Evolutionary conservation across 2,113 vertebrate genomes (phyloP), one percentile per base, ranked within the genome.

Genomic region (Alouatta palliata): DNA sequence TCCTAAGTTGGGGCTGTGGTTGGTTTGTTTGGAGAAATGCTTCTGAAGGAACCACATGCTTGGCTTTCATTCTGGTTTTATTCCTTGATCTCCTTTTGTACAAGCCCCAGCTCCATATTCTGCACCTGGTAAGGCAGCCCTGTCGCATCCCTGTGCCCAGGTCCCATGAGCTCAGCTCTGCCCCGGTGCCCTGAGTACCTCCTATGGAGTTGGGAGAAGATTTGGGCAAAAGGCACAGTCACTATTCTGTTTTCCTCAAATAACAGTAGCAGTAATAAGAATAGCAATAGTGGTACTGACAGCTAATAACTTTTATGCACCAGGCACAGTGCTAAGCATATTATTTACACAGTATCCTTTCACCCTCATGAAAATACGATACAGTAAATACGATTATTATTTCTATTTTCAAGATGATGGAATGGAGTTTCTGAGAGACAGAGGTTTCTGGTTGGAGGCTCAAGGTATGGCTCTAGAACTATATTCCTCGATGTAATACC

Each of bases 401-500:
- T 58, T 82, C 64, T 66, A 11, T 82, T 70, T 49, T 47, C 37
- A 14, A 88, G 49, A 56, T 52, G 17, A 25, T 4, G 16, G 35
- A 30, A 43, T 27, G 43, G 58, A 64, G 54, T 91, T 58, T 40
- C 32, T 81, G 79, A 30, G 79, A 37, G 0, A 3, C 0, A 0
- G 35, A 12, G 45, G 52, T 14, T 17, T 47, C 20, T 35, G 7
- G n/a, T 1, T 14, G 25, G 56, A 14, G 16, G 30, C 4, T 6
- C 30, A 68, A 21, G 27, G 7, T 70, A 20, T 25, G 16, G 9
- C 47, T 35, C 35, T 11, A 49, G 56, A 86, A 61, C 25, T 10
- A 3, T 2, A 58, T 30, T 35, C 40, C 7, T 6, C 0, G 3
- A 23, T 0, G 2, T n/a, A 10, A 49, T 0, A 2, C 25, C 58